A percentile compares a stretch with the other conserved stretches of the same genome.
Conservation (phyloP, 1,140 invertebrate species). For the Antheraea pernyi region DNA sequence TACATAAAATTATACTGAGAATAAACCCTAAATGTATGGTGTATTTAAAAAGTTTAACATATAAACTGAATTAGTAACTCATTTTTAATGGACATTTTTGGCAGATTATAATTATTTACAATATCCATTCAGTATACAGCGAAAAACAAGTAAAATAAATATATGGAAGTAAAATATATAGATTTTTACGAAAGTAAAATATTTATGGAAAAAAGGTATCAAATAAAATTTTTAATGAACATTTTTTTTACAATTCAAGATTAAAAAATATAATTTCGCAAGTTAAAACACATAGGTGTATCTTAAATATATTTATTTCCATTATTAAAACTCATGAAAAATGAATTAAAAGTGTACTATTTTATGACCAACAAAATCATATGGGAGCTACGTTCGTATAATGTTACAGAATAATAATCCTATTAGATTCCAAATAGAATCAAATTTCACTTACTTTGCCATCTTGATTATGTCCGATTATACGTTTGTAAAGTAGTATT, state of each 20-base stretch:
- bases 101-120: no score
- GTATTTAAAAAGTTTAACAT: no score
- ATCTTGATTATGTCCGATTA: constrained; percentile 38
- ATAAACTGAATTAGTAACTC: no score
- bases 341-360: background rate
- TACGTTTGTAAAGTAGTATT: constrained; percentile 23
- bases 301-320: background rate
- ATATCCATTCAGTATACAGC: no score
- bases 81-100: no score
- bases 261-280: background rate
- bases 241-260: background rate
- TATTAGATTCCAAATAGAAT: constrained; percentile 28
- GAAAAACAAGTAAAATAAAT: no score
- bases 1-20: no score
- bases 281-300: background rate
- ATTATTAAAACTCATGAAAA: background rate
- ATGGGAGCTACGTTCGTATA: constrained; percentile 19
- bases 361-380: constrained; percentile 20
- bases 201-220: no score
- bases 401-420: constrained; percentile 29
- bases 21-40: no score
- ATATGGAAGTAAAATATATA: no score
- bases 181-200: no score
- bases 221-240: no score
- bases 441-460: constrained; percentile 56